Conservation (phyloP, 2,888 invertebrate genomes). For the Byasa hedistus region DNA sequence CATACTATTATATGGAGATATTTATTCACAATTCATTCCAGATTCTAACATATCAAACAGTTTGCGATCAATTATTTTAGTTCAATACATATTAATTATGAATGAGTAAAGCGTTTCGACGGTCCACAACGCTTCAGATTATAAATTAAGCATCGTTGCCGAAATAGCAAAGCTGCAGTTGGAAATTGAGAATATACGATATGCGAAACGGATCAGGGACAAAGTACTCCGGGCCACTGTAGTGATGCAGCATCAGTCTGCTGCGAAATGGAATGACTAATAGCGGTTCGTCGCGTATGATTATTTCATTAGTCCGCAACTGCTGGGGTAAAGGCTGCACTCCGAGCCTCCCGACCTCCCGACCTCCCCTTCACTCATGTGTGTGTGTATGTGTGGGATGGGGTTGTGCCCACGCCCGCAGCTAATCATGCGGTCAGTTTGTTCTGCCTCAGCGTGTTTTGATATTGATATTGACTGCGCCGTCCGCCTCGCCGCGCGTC, state of each 20-base stretch:
- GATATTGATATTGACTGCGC: slow-evolving; percentile 79
- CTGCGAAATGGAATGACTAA: slow-evolving; percentile 54
- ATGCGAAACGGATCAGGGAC: slow-evolving; percentile 1
- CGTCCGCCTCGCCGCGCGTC: slow-evolving; percentile 71
- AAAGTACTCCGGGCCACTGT: slow-evolving; percentile 4
- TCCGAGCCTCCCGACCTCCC: slow-evolving; percentile 35
- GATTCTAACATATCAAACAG: too few species aligned
- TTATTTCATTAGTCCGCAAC: slow-evolving; percentile 79
- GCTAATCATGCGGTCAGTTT: slow-evolving; percentile 81
- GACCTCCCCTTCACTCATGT: too few species aligned
- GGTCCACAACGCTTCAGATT: background rate
- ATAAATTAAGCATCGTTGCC: slow-evolving; percentile 2
- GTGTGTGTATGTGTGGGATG: slow-evolving; percentile 43
- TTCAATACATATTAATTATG: too few species aligned
- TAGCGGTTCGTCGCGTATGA: slow-evolving; percentile 75
- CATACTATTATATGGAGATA: too few species aligned
- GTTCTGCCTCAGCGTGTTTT: slow-evolving; percentile 80
- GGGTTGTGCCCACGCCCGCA: slow-evolving; percentile 74
- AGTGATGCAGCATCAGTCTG: slow-evolving; percentile 16
- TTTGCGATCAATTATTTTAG: too few species aligned
- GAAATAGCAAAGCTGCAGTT: slow-evolving; percentile 5
- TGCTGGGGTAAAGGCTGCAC: slow-evolving; percentile 74
- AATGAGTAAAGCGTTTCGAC: background rate
- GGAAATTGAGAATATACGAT: slow-evolving; percentile 15
- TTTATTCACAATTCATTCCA: too few species aligned